Conservation (phyloP, 2,888 invertebrate species). For the Timema podura region DNA sequence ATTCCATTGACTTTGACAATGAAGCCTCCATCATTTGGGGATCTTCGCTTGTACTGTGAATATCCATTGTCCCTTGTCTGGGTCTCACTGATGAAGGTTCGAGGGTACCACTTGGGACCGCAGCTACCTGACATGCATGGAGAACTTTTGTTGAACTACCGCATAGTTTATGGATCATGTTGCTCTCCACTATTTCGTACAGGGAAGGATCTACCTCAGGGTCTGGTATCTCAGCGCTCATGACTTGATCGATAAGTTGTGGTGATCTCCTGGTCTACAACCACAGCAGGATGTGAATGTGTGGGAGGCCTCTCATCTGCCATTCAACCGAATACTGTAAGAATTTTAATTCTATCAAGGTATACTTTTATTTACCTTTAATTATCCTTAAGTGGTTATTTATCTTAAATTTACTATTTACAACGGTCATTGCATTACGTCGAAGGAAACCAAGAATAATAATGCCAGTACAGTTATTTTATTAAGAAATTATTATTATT, state of each 20-base stretch:
- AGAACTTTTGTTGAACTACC: too few relatives aligned
- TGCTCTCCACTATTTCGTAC: slow-evolving; percentile 21
- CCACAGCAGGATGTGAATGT: slow-evolving; percentile 37
- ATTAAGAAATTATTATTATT: too few relatives aligned
- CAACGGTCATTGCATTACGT: too few relatives aligned
- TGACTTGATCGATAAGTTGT: slow-evolving; percentile 37
- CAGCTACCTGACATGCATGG: slow-evolving; percentile 41
- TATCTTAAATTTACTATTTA: too few relatives aligned
- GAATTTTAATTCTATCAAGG: too few relatives aligned
- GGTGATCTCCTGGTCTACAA: slow-evolving; percentile 33
- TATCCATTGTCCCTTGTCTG: slow-evolving; percentile 40
- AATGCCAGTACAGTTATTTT: too few relatives aligned
- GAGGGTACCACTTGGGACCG: slow-evolving; percentile 43
- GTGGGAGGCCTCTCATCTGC: slow-evolving; percentile 40
- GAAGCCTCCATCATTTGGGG: not conserved
- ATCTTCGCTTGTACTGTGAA: slow-evolving; percentile 39
- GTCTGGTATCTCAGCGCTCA: slow-evolving; percentile 42
- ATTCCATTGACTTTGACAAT: not conserved
- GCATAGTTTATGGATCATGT: slow-evolving; percentile 41
- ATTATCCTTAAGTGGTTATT: too few relatives aligned
- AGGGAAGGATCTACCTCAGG: slow-evolving; percentile 33
- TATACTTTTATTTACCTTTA: too few relatives aligned
- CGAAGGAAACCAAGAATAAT: too few relatives aligned
- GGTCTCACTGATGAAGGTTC: slow-evolving; percentile 34
- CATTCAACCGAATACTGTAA: slow-evolving; percentile 33